Conservation (phyloP, 1,140 invertebrate genomes). For the Contarinia nasturtii region DNA sequence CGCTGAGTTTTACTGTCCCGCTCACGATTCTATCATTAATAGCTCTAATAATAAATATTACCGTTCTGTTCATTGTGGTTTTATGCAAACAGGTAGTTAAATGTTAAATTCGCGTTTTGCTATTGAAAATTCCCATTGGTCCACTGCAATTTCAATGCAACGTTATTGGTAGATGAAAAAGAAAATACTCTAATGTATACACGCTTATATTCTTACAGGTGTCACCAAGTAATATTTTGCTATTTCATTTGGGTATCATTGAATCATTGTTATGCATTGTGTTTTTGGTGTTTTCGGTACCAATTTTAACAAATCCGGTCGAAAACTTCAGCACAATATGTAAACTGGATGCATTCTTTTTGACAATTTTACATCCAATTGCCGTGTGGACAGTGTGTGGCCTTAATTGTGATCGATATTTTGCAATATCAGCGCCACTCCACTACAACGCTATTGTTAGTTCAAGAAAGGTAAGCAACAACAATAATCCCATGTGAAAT, state of each 20-base stretch:
- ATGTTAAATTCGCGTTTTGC: no score
- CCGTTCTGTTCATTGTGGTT: no score
- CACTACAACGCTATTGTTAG: conserved; percentile 55
- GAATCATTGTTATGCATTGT: conserved; percentile 42
- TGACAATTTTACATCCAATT: conserved; percentile 49
- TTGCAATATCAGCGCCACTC: conserved; percentile 54
- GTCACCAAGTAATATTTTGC: conserved; percentile 44
- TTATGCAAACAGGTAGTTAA: no score
- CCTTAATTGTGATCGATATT: conserved; percentile 58
- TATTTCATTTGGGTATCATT: conserved; percentile 48
- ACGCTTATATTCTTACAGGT: conserved; percentile 30
- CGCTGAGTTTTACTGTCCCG: no score
- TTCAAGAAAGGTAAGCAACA: conserved; percentile 31
- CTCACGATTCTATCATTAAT: no score
- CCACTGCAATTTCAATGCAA: no score
- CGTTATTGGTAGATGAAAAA: no score
- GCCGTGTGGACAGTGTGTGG: conserved; percentile 63
- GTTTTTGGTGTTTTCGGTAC: conserved; percentile 27
- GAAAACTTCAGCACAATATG: conserved; percentile 27
- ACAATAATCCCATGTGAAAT: no score
- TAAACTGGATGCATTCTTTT: conserved; percentile 38
- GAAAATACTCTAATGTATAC: no score
- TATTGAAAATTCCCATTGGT: no score
- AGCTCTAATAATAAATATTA: no score
- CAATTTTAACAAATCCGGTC: conserved; percentile 2